These are phyloP conservation scores for Lagopus muta DNA, from an alignment of 2,113 vertebrate genomes.

Conservation along the genomic window DNA sequence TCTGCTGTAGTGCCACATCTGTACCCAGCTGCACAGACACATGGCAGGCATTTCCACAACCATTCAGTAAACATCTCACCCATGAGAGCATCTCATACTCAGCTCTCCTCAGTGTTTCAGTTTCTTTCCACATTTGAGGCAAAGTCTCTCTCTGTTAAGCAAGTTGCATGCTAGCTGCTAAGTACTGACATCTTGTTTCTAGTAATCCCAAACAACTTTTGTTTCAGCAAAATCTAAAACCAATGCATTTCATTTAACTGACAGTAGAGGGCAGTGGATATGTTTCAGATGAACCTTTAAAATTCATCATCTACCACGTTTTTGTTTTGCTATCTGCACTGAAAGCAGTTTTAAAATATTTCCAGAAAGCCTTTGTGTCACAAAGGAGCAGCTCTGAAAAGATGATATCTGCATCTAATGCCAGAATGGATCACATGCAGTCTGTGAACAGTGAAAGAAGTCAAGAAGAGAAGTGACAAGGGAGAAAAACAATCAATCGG, in stretches of 20 bases:
- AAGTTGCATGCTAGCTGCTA: background rate
- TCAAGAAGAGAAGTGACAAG: background rate
- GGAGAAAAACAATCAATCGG: background rate
- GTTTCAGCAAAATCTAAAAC: background rate
- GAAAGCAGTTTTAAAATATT: conserved; percentile 4
- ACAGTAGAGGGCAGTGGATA: conserved; percentile 40
- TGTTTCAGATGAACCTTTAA: background rate
- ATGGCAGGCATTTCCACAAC: background rate
- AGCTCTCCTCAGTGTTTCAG: background rate
- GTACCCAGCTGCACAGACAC: background rate
- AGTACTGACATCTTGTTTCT: background rate
- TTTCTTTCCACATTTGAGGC: background rate
- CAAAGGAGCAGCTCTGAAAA: background rate
- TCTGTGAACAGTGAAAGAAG: background rate
- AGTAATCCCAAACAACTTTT: background rate
- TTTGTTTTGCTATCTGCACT: background rate
- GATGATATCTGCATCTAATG: background rate
- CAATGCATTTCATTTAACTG: background rate
- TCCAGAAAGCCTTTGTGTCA: background rate
- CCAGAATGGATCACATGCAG: background rate
- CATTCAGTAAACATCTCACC: background rate
- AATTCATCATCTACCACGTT: background rate
- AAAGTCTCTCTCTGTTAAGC: background rate
- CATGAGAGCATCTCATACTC: background rate
- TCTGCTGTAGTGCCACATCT: background rate